Evolutionary conservation across 2,113 vertebrate genomes (phyloP).

Genomic region (Perca fluviatilis): DNA sequence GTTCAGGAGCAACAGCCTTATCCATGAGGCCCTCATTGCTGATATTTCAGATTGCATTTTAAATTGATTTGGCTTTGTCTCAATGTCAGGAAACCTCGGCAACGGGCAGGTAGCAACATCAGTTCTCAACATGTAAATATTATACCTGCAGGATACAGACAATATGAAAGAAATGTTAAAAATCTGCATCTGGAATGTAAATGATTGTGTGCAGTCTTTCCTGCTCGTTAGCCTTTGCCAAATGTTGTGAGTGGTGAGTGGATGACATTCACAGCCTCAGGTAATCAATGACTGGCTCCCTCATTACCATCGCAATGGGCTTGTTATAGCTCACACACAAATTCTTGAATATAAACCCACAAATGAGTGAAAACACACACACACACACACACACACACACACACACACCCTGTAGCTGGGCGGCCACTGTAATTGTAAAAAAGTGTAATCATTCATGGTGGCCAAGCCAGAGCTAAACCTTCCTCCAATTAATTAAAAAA

Average conservation of each 20-base stretch:
- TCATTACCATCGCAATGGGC: constrained; percentile 53
- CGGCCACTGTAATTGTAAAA: constrained; percentile 50
- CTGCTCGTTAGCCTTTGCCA: constrained; percentile 55
- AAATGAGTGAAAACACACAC: not conserved
- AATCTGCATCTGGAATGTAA: constrained; percentile 28
- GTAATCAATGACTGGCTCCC: constrained; percentile 54
- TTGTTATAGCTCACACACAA: constrained; percentile 26
- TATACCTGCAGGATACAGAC: constrained; percentile 1
- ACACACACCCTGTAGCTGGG: not conserved
- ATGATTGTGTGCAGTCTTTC: constrained; percentile 37
- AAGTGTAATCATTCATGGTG: constrained; percentile 63
- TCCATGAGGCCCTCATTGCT: not conserved
- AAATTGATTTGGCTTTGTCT: constrained; percentile 13
- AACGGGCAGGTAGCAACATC: constrained; percentile 7
- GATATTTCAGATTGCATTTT: constrained; percentile 31
- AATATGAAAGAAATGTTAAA: constrained; percentile 31
- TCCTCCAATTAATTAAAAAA: constrained; percentile 68
- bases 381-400: not conserved
- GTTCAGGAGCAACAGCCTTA: constrained; percentile 4
- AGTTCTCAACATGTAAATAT: constrained; percentile 28
- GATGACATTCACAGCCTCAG: constrained; percentile 58
- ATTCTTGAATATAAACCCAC: constrained; percentile 16
- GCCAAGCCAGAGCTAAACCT: constrained; percentile 45
- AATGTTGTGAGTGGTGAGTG: constrained; percentile 37
- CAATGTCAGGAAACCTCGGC: not conserved